Conservation (phyloP, 2,797 vertebrate species). For the Simalia tracyae region DNA sequence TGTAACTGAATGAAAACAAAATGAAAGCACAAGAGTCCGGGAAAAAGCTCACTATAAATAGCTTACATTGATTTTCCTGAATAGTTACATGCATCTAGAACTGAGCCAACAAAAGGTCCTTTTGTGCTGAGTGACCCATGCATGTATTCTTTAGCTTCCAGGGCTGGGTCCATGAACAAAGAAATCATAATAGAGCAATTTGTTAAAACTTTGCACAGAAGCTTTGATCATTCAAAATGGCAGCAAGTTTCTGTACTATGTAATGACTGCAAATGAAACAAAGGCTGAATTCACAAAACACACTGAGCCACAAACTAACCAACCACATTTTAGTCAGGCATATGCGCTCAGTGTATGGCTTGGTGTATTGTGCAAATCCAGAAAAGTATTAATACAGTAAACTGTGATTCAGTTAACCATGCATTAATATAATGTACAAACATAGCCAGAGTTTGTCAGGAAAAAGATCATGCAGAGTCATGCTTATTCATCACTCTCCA, state of each 20-base stretch:
- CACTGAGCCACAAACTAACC: no score
- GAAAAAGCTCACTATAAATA: neutral
- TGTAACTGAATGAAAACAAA: no score
- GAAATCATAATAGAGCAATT: no score
- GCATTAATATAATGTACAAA: no score
- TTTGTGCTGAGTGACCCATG: neutral
- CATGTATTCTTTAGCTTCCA: neutral
- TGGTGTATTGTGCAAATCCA: no score
- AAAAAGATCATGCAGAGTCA: neutral
- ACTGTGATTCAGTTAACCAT: no score
- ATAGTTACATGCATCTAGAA: neutral
- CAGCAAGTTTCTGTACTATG: neutral
- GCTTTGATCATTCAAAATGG: neutral
- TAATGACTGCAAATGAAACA: neutral
- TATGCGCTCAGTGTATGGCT: no score
- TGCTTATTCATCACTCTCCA: neutral
- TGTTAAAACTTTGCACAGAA: neutral
- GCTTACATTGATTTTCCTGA: neutral
- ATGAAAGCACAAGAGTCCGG: neutral
- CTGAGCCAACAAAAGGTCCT: neutral
- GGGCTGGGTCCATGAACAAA: no score
- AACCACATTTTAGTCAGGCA: no score
- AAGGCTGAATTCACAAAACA: no score
- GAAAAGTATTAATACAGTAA: no score
- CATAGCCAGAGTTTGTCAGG: neutral